Percentiles rank a stretch among this genome's conserved stretches.
phyloP scores from a whole-genome alignment of 1,140 invertebrate species.

The Mamestra configurata region DNA sequence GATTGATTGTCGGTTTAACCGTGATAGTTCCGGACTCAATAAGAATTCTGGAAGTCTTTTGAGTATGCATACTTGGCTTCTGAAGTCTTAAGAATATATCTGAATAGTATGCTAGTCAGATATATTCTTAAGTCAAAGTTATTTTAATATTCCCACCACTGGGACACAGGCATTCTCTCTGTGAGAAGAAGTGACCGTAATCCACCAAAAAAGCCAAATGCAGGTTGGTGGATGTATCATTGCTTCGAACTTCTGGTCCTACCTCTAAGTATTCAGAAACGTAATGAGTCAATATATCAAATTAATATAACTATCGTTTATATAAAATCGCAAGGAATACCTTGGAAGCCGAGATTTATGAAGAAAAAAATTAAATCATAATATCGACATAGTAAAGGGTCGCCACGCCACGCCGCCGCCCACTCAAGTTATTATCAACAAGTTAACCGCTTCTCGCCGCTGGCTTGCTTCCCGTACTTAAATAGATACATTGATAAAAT shows the following conservation, averaged over 20 bases:
- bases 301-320: not conserved
- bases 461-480: not conserved
- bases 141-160: no score
- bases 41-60: not conserved
- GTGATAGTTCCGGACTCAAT: not conserved
- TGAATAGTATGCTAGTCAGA: not conserved
- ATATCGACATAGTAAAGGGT: not conserved
- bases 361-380: not conserved
- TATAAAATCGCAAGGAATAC: no score
- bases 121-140: no score
- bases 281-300: no score
- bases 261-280: no score
- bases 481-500: slow-evolving; percentile 21
- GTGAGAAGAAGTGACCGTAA: no score
- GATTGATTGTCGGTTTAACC: not conserved
- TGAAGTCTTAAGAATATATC: no score
- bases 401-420: not conserved
- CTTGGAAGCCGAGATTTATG: no score
- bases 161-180: no score
- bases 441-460: slow-evolving; percentile 4
- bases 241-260: no score
- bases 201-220: no score
- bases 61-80: not conserved
- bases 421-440: not conserved
- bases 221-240: no score